Percentiles rank a stretch among this genome's conserved stretches.
Evolutionary conservation across 2,113 vertebrate species (phyloP).

Genomic region (Corythaeola cristata): DNA sequence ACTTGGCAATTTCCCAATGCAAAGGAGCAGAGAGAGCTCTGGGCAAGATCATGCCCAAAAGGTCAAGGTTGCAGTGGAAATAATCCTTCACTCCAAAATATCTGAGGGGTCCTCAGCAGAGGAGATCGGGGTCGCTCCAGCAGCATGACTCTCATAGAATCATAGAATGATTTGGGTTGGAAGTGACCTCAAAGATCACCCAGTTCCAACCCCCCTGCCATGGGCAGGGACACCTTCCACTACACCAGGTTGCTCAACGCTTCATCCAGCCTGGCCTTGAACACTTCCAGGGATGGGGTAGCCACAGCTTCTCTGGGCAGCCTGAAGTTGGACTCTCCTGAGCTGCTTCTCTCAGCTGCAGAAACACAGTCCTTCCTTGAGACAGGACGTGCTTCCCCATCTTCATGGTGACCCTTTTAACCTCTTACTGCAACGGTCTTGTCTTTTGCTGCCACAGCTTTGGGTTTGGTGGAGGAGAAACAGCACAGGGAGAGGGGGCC

Average conservation of each 20-base stretch:
- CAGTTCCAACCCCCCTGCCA: too few species aligned
- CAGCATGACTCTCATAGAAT: not conserved
- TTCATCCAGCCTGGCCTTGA: too few species aligned
- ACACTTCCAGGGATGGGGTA: too few species aligned
- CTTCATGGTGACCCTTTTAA: not conserved
- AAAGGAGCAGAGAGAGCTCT: too few species aligned
- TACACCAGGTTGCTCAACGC: too few species aligned
- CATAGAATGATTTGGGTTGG: too few species aligned
- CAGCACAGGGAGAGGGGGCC: not conserved
- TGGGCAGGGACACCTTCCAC: too few species aligned
- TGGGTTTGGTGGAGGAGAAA: not conserved
- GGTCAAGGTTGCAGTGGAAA: not conserved
- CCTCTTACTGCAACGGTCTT: not conserved
- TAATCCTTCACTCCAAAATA: not conserved
- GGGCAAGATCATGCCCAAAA: not conserved
- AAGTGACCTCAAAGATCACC: too few species aligned
- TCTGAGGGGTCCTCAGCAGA: not conserved
- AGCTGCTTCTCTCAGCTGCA: too few species aligned
- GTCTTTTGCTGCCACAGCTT: accelerated
- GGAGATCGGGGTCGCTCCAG: too few species aligned
- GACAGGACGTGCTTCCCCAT: not conserved
- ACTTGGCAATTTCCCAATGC: not conserved
- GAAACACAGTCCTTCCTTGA: not conserved
- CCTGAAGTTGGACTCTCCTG: not conserved
- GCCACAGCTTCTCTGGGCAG: too few species aligned